These are phyloP conservation scores for Oscheius sp. DNA, from an alignment of 1,140 invertebrate genomes.

Conservation along the genomic window DNA sequence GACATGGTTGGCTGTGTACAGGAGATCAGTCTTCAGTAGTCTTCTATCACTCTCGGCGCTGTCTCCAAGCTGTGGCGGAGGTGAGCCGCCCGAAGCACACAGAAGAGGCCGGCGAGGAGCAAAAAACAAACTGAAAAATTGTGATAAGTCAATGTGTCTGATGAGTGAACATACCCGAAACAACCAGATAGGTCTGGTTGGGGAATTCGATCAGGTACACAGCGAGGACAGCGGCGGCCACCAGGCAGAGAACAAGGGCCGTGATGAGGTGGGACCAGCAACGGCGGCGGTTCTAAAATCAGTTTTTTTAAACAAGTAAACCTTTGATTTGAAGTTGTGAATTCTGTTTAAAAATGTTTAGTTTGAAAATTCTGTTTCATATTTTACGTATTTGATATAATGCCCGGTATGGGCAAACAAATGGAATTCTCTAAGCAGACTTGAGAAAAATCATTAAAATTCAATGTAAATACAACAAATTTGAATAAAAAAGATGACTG, in stretches of 20 bases:
- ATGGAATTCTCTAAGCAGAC: no score
- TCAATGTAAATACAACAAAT: no score
- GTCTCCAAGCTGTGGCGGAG: background rate
- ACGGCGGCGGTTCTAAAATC: background rate
- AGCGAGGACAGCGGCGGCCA: background rate
- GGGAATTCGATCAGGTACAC: background rate
- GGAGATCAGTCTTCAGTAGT: constrained; percentile 3
- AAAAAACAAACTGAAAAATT: constrained; percentile 1
- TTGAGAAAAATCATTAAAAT: no score
- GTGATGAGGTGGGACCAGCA: background rate
- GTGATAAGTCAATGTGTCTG: background rate
- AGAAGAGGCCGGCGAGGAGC: background rate
- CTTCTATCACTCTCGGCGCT: background rate
- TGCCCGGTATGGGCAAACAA: no score
- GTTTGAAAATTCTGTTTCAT: no score
- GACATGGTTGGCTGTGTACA: background rate
- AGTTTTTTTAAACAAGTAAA: no score
- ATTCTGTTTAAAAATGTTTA: no score
- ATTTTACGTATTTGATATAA: no score
- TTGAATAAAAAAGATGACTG: no score
- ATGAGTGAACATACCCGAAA: background rate
- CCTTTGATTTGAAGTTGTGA: no score
- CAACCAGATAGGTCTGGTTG: background rate
- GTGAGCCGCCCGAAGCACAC: background rate
- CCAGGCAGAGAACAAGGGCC: background rate